Conservation (phyloP, 2,113 vertebrate genomes). For the Cavia porcellus region DNA sequence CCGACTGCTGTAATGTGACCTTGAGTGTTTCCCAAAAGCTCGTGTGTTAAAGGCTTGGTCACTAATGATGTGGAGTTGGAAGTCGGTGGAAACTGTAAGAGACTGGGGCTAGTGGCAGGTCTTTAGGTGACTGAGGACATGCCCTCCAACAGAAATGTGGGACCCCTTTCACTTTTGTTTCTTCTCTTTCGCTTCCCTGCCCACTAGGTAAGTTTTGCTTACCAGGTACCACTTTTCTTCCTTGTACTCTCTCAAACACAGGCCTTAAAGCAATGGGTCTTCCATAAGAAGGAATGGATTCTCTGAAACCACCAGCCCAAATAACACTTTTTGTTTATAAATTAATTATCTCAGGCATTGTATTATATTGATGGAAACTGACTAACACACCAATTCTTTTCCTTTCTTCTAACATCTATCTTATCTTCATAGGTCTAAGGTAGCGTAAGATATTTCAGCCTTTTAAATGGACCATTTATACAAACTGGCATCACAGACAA, state of each 20-base stretch:
- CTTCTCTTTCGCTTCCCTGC: neutral
- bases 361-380: neutral
- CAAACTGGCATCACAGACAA: conserved; percentile 81
- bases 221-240: neutral
- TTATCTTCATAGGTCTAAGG: conserved; percentile 76
- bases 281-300: neutral
- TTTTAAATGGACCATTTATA: conserved; percentile 73
- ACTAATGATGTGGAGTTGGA: neutral
- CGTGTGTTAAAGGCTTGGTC: neutral
- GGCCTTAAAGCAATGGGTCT: neutral
- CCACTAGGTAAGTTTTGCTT: neutral
- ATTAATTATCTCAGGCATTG: neutral
- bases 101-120: neutral
- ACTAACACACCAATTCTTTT: neutral
- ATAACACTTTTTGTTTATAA: neutral
- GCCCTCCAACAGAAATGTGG: neutral
- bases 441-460: conserved; percentile 57
- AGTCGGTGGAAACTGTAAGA: neutral
- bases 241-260: neutral
- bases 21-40: neutral
- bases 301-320: neutral
- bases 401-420: conserved; percentile 76
- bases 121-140: neutral
- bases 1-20: neutral
- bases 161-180: neutral